Evolutionary conservation across 2,797 vertebrate genomes (phyloP).

Genomic region (Channallabes apus): DNA sequence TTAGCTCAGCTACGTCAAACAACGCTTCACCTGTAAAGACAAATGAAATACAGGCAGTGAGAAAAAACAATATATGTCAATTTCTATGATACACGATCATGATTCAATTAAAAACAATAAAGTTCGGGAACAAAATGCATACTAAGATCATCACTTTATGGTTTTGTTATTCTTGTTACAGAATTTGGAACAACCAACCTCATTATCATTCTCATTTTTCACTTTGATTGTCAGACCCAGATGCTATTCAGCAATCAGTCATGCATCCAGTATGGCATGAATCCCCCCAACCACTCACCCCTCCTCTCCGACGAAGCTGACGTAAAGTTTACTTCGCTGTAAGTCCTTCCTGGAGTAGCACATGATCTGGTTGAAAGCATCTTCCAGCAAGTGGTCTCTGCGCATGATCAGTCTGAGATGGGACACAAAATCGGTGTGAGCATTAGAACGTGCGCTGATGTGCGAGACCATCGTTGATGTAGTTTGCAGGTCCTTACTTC

Average conservation of each 20-base stretch:
- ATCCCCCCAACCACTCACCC: slow-evolving; percentile 77
- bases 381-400: slow-evolving; percentile 94
- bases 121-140: neutral
- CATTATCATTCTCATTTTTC: too few relatives aligned
- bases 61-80: neutral
- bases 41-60: neutral
- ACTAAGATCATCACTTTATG: neutral
- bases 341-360: slow-evolving; percentile 96
- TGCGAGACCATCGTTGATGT: neutral
- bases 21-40: neutral
- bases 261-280: neutral
- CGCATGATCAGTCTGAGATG: slow-evolving; percentile 88
- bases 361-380: slow-evolving; percentile 98
- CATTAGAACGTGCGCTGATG: too few relatives aligned
- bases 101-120: neutral
- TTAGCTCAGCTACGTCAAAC: neutral
- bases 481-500: slow-evolving; percentile 77
- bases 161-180: neutral
- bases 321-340: slow-evolving; percentile 95
- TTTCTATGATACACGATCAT: neutral
- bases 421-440: neutral
- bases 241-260: too few relatives aligned
- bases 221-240: neutral
- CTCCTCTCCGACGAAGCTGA: slow-evolving; percentile 95
- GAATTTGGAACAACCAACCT: neutral